A percentile compares a stretch with the other conserved stretches of the same genome.
Evolutionary conservation across 2,888 invertebrate genomes (phyloP).

Genomic region (Labia minor): DNA sequence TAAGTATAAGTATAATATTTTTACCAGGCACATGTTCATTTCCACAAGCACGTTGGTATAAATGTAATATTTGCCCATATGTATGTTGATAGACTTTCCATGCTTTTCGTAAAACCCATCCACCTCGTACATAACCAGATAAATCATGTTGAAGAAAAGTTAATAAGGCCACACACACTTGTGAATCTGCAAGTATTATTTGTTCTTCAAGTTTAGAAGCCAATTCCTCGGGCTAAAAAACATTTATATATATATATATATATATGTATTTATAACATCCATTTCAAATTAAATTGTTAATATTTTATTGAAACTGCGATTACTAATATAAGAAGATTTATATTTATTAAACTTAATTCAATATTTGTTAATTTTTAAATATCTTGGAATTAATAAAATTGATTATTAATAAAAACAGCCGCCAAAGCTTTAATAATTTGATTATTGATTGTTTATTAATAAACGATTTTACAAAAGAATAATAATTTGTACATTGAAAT

Average conservation of each 20-base stretch:
- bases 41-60: slow-evolving; percentile 43
- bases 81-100: slow-evolving; percentile 58
- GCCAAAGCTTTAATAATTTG: no score
- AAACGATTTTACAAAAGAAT: no score
- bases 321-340: no score
- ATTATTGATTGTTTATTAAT: no score
- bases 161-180: slow-evolving; percentile 52
- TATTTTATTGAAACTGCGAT: slow-evolving; percentile 21
- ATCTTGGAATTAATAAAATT: no score
- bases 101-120: slow-evolving; percentile 55
- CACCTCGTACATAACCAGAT: slow-evolving; percentile 49
- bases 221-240: slow-evolving; percentile 30
- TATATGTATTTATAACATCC: background rate
- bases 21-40: slow-evolving; percentile 30
- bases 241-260: background rate
- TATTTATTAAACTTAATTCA: no score
- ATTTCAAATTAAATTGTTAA: background rate
- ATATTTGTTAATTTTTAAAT: no score
- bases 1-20: no score
- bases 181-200: slow-evolving; percentile 54
- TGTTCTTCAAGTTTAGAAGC: slow-evolving; percentile 48
- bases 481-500: no score
- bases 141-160: slow-evolving; percentile 55
- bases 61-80: slow-evolving; percentile 45
- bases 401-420: no score